Conservation (phyloP, 1,140 invertebrate genomes). For the Polypedilum pembai region DNA sequence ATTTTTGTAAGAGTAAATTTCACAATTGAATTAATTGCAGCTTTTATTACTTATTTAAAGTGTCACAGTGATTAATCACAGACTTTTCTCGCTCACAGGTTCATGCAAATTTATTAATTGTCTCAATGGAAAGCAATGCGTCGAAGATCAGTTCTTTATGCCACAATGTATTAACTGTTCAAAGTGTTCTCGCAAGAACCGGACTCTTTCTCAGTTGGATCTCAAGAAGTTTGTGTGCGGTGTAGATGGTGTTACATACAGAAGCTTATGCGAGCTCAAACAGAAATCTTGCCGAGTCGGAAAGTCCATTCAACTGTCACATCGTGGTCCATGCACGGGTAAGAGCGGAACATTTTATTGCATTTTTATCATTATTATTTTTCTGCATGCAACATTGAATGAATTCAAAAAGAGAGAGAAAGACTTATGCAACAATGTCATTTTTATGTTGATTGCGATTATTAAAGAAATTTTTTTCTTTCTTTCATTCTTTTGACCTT, state of each 20-base stretch:
- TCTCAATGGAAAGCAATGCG: conserved; percentile 69
- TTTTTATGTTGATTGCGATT: conserved; percentile 8
- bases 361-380: conserved; percentile 22
- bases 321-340: conserved; percentile 77
- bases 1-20: too few relatives aligned
- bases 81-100: conserved; percentile 45
- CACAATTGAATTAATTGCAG: neutral
- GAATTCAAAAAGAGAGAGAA: neutral
- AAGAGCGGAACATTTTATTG: conserved; percentile 40
- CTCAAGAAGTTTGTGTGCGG: conserved; percentile 66
- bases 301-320: conserved; percentile 74
- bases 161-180: conserved; percentile 69
- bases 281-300: conserved; percentile 73
- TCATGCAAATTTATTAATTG: conserved; percentile 73
- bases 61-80: conserved; percentile 9
- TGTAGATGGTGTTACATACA: conserved; percentile 77
- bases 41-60: neutral
- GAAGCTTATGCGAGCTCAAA: conserved; percentile 74
- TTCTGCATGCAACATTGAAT: neutral
- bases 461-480: neutral
- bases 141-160: conserved; percentile 75
- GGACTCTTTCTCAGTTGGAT: conserved; percentile 44
- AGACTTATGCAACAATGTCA: neutral
- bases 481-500: too few relatives aligned
- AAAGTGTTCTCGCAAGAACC: conserved; percentile 36